Evolutionary conservation across 2,888 invertebrate genomes (phyloP).

Genomic region (Yponomeuta plumbellus): DNA sequence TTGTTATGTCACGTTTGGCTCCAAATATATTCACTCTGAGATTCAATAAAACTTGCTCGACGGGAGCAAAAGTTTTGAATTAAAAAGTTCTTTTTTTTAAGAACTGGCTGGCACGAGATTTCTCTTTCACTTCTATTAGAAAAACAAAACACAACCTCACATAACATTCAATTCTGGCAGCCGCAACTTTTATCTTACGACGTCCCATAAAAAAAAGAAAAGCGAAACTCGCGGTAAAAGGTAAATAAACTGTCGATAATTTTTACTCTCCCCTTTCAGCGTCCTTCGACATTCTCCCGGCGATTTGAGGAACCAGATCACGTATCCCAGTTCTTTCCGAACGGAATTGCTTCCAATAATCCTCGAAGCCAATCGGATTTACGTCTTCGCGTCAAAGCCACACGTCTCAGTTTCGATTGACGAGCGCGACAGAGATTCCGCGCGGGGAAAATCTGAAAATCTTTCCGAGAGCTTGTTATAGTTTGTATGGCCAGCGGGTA

Average conservation of each 20-base stretch:
- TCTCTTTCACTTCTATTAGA: too few species aligned
- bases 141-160: background rate
- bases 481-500: constrained; percentile 58
- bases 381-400: constrained; percentile 55
- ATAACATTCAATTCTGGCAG: constrained; percentile 7
- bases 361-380: constrained; percentile 55
- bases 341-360: constrained; percentile 71
- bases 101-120: too few species aligned
- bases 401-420: constrained; percentile 56
- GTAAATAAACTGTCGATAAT: constrained; percentile 54
- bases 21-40: too few species aligned
- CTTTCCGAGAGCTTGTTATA: constrained; percentile 42
- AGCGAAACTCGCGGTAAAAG: constrained; percentile 30
- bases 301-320: constrained; percentile 48
- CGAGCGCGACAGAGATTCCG: constrained; percentile 51
- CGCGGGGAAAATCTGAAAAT: constrained; percentile 54
- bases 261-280: constrained; percentile 40
- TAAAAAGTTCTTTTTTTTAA: too few species aligned
- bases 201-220: constrained; percentile 3
- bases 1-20: too few species aligned
- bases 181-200: background rate
- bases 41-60: too few species aligned
- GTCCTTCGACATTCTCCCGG: constrained; percentile 17
- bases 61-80: too few species aligned
- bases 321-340: constrained; percentile 70